These are phyloP conservation scores for Marronus borbonicus DNA, from an alignment of 2,888 invertebrate species.

Conservation along the genomic window DNA sequence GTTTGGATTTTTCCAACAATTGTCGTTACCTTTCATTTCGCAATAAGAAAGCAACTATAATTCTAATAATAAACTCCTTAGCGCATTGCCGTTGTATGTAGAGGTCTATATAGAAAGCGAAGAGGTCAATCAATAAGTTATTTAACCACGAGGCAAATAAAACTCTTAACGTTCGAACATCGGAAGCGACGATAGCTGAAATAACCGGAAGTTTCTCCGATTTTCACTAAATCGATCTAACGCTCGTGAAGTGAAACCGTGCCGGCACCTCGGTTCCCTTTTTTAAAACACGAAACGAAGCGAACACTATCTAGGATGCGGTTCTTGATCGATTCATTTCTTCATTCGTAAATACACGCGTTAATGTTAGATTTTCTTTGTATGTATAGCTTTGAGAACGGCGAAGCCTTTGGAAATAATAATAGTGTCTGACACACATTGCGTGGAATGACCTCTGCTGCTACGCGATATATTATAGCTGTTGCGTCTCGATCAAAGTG, in stretches of 20 bases:
- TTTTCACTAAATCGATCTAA: slow-evolving; percentile 11
- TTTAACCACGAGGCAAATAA: not conserved
- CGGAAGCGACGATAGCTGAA: not conserved
- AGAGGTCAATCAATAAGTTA: slow-evolving; percentile 2
- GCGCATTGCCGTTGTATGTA: too few relatives aligned
- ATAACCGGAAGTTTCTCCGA: slow-evolving; percentile 27
- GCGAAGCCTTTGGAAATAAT: slow-evolving; percentile 1
- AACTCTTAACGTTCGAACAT: not conserved
- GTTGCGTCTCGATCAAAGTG: not conserved
- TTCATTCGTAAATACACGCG: not conserved
- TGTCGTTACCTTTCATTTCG: slow-evolving; percentile 6
- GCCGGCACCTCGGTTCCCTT: not conserved
- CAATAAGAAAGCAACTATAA: slow-evolving; percentile 19
- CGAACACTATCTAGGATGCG: not conserved
- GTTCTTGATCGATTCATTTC: slow-evolving; percentile 22
- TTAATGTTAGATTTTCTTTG: slow-evolving; percentile 3
- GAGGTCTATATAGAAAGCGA: slow-evolving; percentile 23
- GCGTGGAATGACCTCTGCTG: slow-evolving; percentile 29
- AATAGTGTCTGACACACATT: slow-evolving; percentile 33
- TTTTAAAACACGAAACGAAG: too few relatives aligned
- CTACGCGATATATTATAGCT: too few relatives aligned
- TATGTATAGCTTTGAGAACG: not conserved
- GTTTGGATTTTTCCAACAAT: not conserved
- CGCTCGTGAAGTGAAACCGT: slow-evolving; percentile 27
- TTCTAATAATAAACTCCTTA: not conserved